These are phyloP conservation scores for Stomorhina lunata DNA, from an alignment of 2,888 invertebrate species.

Conservation along the genomic window DNA sequence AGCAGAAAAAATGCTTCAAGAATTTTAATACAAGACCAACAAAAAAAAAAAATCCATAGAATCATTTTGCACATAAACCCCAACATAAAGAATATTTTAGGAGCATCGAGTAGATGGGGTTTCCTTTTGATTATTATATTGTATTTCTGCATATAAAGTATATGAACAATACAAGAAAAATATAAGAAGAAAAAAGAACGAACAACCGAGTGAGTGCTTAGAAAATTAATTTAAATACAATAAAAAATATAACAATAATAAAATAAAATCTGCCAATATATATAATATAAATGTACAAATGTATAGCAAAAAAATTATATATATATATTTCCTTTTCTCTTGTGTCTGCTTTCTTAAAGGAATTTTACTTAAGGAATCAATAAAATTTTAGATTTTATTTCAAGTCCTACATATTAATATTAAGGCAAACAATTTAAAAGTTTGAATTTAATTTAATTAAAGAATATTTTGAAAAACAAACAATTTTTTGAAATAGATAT, in stretches of 20 bases:
- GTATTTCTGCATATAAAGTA: constrained; percentile 31
- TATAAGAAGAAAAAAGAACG: background rate
- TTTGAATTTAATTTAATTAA: background rate
- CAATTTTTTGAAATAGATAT: background rate
- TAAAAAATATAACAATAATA: background rate
- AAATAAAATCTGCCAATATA: constrained; percentile 3
- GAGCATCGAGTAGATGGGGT: background rate
- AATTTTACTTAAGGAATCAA: constrained; percentile 1
- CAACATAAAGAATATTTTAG: background rate
- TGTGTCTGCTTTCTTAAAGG: background rate
- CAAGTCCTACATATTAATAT: background rate
- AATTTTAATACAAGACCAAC: constrained; percentile 50
- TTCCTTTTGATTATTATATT: constrained; percentile 34
- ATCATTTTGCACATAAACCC: background rate
- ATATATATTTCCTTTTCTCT: background rate
- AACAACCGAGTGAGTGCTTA: constrained; percentile 50
- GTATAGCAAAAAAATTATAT: constrained; percentile 5
- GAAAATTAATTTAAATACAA: constrained; percentile 53
- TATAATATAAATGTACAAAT: background rate
- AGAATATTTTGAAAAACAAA: background rate
- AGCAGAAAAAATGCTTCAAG: constrained; percentile 54
- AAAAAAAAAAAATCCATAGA: background rate
- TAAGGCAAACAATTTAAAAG: background rate
- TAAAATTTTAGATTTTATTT: background rate
- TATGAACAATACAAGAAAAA: background rate